A percentile compares a stretch with the other conserved stretches of the same genome.
Conservation (phyloP, 2,888 invertebrate species). For the Cheilosia grossa region DNA sequence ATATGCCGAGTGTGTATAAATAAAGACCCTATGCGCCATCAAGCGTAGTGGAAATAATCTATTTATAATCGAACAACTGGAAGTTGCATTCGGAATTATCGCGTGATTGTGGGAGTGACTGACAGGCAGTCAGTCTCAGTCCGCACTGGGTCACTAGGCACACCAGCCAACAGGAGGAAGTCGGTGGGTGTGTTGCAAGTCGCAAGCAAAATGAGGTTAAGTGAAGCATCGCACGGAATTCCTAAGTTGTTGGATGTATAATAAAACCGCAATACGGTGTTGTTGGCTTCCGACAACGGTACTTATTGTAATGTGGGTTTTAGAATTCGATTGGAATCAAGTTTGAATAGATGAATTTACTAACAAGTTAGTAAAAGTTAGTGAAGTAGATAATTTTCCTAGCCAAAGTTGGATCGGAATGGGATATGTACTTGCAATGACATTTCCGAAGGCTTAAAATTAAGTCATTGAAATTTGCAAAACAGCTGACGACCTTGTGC, state of each 20-base stretch:
- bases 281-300: neutral
- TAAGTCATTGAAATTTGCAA: too few species aligned
- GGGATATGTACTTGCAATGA: too few species aligned
- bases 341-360: neutral
- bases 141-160: conserved; percentile 62
- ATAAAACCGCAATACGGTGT: neutral
- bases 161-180: conserved; percentile 46
- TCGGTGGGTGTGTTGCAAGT: conserved; percentile 66
- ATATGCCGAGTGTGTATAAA: conserved; percentile 22
- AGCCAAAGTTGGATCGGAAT: too few species aligned
- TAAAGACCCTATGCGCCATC: conserved; percentile 32
- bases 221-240: conserved; percentile 49
- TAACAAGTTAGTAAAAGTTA: too few species aligned
- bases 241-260: conserved; percentile 6
- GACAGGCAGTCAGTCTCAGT: conserved; percentile 41
- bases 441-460: too few species aligned
- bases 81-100: conserved; percentile 67
- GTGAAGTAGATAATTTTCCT: neutral
- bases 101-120: conserved; percentile 52
- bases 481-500: too few species aligned
- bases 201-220: conserved; percentile 61
- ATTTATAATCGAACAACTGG: conserved; percentile 70
- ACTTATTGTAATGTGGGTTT: neutral
- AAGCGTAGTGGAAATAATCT: conserved; percentile 62
- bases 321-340: neutral